Evolutionary conservation across 2,888 invertebrate genomes (phyloP).

Genomic region (Phania funesta): DNA sequence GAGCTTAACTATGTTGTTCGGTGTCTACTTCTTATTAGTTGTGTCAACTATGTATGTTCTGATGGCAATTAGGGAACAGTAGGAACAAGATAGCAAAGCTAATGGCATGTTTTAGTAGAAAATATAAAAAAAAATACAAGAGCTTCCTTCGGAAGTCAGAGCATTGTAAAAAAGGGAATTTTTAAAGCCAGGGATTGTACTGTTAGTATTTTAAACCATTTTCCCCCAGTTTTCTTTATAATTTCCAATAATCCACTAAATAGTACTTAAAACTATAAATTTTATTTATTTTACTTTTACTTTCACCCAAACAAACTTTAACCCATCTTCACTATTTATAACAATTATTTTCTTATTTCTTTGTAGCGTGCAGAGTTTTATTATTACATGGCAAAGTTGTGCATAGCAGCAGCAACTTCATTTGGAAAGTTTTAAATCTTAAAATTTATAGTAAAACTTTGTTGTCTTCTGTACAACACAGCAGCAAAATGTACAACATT

Average conservation of each 20-base stretch:
- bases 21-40: no score
- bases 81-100: no score
- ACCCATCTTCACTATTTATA: constrained; percentile 26
- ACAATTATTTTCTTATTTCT: constrained; percentile 28
- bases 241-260: background rate
- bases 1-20: no score
- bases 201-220: background rate
- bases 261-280: background rate
- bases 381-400: constrained; percentile 17
- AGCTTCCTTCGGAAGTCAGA: no score
- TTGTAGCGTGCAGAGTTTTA: constrained; percentile 13
- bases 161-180: no score
- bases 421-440: constrained; percentile 39
- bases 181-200: no score
- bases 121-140: no score
- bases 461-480: background rate
- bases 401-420: background rate
- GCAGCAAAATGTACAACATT: constrained; percentile 48
- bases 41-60: no score
- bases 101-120: no score
- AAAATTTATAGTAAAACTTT: constrained; percentile 58
- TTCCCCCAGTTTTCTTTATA: background rate
- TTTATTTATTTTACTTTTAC: no score
- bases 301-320: no score
- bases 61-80: no score